A percentile compares a stretch with the other conserved stretches of the same genome.
These are phyloP conservation scores for Hymenochirus boettgeri DNA, from an alignment of 2,113 vertebrate genomes.

Conservation along the genomic window DNA sequence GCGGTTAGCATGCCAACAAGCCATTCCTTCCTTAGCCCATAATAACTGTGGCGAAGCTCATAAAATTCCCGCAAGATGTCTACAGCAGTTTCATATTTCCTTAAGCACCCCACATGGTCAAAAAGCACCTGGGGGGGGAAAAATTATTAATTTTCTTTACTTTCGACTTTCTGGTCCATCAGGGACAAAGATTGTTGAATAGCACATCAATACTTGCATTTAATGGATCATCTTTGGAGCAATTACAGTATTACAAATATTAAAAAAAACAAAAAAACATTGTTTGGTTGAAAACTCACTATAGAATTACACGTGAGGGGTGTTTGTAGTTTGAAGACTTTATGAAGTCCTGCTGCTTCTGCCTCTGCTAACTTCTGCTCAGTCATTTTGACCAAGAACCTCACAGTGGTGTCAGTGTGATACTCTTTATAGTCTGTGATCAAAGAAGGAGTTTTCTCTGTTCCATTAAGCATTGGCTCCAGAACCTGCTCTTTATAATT, in stretches of 20 bases:
- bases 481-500: slow-evolving; percentile 91
- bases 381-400: slow-evolving; percentile 86
- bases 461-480: slow-evolving; percentile 90
- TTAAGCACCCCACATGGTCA: slow-evolving; percentile 89
- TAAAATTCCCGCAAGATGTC: slow-evolving; percentile 90
- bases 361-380: slow-evolving; percentile 79
- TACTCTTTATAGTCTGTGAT: slow-evolving; percentile 95
- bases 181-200: too few species aligned
- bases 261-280: too few species aligned
- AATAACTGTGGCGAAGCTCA: slow-evolving; percentile 85
- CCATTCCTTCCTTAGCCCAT: slow-evolving; percentile 90
- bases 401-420: slow-evolving; percentile 92
- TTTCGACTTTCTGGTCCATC: too few species aligned
- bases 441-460: slow-evolving; percentile 85
- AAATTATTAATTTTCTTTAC: too few species aligned
- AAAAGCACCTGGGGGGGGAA: slow-evolving; percentile 98
- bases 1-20: slow-evolving; percentile 84
- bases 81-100: slow-evolving; percentile 82
- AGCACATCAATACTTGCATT: too few species aligned
- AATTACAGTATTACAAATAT: too few species aligned
- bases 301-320: slow-evolving; percentile 90
- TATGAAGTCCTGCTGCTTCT: slow-evolving; percentile 81
- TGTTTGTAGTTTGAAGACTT: slow-evolving; percentile 93
- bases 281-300: slow-evolving; percentile 64
- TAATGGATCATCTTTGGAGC: too few species aligned